Evolutionary conservation across 1,140 invertebrate species (phyloP).

Genomic region (Monomorium pharaonis): DNA sequence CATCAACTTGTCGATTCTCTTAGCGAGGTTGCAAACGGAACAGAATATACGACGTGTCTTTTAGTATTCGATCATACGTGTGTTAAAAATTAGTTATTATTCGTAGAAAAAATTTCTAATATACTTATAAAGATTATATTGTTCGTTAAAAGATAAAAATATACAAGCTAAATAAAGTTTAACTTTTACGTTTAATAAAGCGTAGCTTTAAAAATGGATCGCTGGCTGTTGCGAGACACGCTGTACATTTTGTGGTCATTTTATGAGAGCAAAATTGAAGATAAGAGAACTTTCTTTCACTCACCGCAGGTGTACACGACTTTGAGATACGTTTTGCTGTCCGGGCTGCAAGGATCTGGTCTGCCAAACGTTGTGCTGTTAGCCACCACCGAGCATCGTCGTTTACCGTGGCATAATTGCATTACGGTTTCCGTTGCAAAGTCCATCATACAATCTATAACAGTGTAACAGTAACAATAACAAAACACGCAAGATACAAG

Average conservation of each 20-base stretch:
- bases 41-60: background rate
- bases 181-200: background rate
- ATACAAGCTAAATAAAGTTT: background rate
- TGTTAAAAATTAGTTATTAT: background rate
- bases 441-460: constrained; percentile 93
- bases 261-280: background rate
- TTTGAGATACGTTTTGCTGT: constrained; percentile 95
- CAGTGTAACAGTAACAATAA: background rate
- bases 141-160: background rate
- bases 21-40: background rate
- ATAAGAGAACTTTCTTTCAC: constrained; percentile 79
- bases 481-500: background rate
- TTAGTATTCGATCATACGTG: background rate
- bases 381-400: constrained; percentile 92
- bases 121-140: background rate
- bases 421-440: constrained; percentile 96
- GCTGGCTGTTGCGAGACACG: no score
- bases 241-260: background rate
- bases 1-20: background rate
- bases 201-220: background rate
- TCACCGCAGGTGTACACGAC: constrained; percentile 97
- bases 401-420: constrained; percentile 94
- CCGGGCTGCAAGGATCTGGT: constrained; percentile 90
- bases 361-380: constrained; percentile 93
- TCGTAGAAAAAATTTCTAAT: background rate